Evolutionary conservation across 2,888 invertebrate genomes (phyloP), one percentile per base, ranked within the genome.

Genomic region (Dryococelus australis): DNA sequence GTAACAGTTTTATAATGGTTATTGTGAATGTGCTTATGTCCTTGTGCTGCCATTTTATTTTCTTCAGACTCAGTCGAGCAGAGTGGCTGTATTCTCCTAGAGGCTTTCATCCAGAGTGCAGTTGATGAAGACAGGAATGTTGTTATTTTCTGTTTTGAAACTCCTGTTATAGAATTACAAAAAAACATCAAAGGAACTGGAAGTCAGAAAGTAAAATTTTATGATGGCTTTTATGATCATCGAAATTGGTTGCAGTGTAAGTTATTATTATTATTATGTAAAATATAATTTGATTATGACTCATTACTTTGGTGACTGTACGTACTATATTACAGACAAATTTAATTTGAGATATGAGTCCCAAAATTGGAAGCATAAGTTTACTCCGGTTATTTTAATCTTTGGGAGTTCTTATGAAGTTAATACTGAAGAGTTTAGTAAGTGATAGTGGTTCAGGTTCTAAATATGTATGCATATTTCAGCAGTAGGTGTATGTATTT

Each of bases 171-270:
- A 28, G 43, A 43, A 83, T 24, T 83, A 43, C 28, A 83, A 9
- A 43, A 28, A 24, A 27, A n/a, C 16, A 83, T 83, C 10, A 43
- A 83, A 16, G 28, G 35, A 5, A 6, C 13, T 83, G 43, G n/a
- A 10, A 10, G 28, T 20, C 35, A 28, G 13, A 83, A 24, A 27
- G 26, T 83, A 83, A 26, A 83, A 35, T 83, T 83, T 43, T 43
- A 83, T 83, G 83, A 83, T 35, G 28, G 35, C 83, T 83, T 83
- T 83, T 28, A 83, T 83, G 83, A 83, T n/a, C 83, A 83, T 43
- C 28, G 43, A 83, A 43, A 43, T 13, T 83, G 83, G 83, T 24
- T 83, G 0, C 28, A 83, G 20, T 16, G 83, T 83, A 83, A 83
- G 43, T 83, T 83, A 83, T 24, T 83, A 20, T 83, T 83, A 83